Conservation (phyloP, 2,888 invertebrate species). For the Marronus borbonicus region DNA sequence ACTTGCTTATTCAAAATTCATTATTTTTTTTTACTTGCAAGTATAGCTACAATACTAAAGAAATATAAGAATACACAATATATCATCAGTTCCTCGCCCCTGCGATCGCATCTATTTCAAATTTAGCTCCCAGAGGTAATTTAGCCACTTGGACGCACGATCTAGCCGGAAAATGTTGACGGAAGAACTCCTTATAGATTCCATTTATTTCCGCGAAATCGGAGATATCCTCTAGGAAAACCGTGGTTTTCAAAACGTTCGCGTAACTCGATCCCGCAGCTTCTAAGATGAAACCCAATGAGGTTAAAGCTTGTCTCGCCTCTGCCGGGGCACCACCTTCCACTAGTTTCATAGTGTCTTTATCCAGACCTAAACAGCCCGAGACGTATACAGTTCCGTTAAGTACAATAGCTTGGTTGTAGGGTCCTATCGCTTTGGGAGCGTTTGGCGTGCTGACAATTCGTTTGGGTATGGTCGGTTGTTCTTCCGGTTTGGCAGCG, state of each 20-base stretch:
- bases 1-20: too few species aligned
- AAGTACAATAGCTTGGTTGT: slow-evolving; percentile 88
- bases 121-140: slow-evolving; percentile 82
- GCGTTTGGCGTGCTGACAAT: slow-evolving; percentile 17
- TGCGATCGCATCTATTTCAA: slow-evolving; percentile 93
- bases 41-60: too few species aligned
- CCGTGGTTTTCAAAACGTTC: slow-evolving; percentile 89
- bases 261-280: slow-evolving; percentile 81
- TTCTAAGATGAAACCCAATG: slow-evolving; percentile 83
- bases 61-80: too few species aligned
- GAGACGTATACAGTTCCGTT: slow-evolving; percentile 90
- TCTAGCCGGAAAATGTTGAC: slow-evolving; percentile 84
- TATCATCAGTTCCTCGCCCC: neutral
- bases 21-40: too few species aligned
- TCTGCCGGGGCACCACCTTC: slow-evolving; percentile 83
- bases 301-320: slow-evolving; percentile 83
- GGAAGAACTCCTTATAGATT: slow-evolving; percentile 88
- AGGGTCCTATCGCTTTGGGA: slow-evolving; percentile 33
- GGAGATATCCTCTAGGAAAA: slow-evolving; percentile 85
- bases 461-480: neutral
- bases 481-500: neutral
- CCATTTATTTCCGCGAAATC: slow-evolving; percentile 88
- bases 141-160: slow-evolving; percentile 89
- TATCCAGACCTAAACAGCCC: slow-evolving; percentile 87
- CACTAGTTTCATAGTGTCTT: slow-evolving; percentile 80